Evolutionary conservation across 2,888 invertebrate species (phyloP).

Genomic region (Clepsis dumicolana): DNA sequence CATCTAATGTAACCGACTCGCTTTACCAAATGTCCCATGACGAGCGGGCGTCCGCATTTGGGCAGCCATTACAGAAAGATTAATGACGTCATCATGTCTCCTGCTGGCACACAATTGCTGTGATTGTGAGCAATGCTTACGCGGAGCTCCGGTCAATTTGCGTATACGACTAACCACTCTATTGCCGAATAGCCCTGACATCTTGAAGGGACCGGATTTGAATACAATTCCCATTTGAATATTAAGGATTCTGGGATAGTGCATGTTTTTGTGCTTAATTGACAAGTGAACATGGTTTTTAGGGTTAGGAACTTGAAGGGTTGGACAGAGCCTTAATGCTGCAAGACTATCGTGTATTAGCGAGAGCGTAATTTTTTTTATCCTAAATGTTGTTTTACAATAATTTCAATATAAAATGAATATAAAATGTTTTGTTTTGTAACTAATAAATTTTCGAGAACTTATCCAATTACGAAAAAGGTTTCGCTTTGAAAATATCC

Average conservation of each 20-base stretch:
- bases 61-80: constrained; percentile 75
- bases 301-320: neutral
- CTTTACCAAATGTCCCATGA: constrained; percentile 71
- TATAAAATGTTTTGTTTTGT: neutral
- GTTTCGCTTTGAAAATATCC: neutral
- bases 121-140: constrained; percentile 48
- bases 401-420: no score
- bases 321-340: neutral
- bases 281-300: neutral
- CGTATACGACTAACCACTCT: constrained; percentile 35
- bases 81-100: constrained; percentile 78
- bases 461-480: neutral
- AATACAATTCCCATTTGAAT: constrained; percentile 24
- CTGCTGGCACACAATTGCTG: constrained; percentile 63
- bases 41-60: constrained; percentile 62
- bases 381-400: no score
- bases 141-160: constrained; percentile 41
- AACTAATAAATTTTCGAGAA: neutral
- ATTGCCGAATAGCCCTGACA: constrained; percentile 34
- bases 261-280: constrained; percentile 15
- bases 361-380: neutral
- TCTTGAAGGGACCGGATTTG: constrained; percentile 26
- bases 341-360: neutral
- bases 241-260: constrained; percentile 1
- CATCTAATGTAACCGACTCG: constrained; percentile 54